Evolutionary conservation across 2,113 vertebrate species (phyloP), one percentile per base, ranked within the genome.

Genomic region (Prunella himalayana): DNA sequence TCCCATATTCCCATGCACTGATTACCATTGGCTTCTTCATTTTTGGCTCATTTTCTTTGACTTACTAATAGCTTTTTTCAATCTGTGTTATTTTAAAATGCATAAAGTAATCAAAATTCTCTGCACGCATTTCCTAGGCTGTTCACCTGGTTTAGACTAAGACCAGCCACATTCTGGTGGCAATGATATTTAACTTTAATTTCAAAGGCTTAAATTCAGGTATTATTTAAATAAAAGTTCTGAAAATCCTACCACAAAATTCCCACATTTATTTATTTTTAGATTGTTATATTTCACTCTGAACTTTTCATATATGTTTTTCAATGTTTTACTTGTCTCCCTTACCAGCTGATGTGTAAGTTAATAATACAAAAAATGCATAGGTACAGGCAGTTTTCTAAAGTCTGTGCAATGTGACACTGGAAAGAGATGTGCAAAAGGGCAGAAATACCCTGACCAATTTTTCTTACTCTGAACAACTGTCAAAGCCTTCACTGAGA

Each of bases 121-220:
- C 64, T 82, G 50, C 61, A 66, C 65, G 61, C 13, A 71, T 86
- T 71, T 72, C 70, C 88, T 37, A 85, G 47, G 11, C 44, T 82
- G 47, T 45, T 95, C 47, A 76, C 39, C 71, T 85, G 56, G 21
- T 57, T 91, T 85, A 79, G 50, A 49, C 24, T 54, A 87, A 59
- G 83, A 70, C 33, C 51, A 92, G 49, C 5, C 66, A 64, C 31
- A 84, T 90, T 81, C 39, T 92, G 78, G 64, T 88, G 66, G 71
- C 77, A 78, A 65, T 90, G 45, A 85, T 69, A 92, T 88, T 96
- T 94, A 88, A 87, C 79, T 88, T 90, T 88, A 51, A 94, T 93
- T 96, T 96, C 77, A 94, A 94, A 97, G 65, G 82, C 77, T 66
- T 94, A 84, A 88, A 82, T 96, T 57, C 19, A 85, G 33, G 12